A percentile compares a stretch with the other conserved stretches of the same genome.
These are phyloP conservation scores for Otus scops DNA, from an alignment of 2,797 vertebrate genomes.

Conservation along the genomic window DNA sequence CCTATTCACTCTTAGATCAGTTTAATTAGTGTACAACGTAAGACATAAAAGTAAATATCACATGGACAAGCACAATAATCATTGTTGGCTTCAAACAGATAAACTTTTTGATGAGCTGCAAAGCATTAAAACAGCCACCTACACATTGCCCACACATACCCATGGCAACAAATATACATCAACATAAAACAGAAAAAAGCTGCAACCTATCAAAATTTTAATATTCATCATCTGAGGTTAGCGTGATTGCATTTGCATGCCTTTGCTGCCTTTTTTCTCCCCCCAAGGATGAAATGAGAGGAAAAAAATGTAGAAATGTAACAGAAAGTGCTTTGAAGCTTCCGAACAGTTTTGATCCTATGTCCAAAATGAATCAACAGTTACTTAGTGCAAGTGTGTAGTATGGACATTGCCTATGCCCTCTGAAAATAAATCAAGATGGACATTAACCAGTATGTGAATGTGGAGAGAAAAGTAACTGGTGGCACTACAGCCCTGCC, in stretches of 20 bases:
- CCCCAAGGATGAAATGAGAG: neutral
- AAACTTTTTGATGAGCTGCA: slow-evolving; percentile 16
- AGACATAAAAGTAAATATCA: slow-evolving; percentile 41
- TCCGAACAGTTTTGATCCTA: slow-evolving; percentile 18
- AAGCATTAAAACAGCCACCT: slow-evolving; percentile 36
- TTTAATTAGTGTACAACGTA: slow-evolving; percentile 48
- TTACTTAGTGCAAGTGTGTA: neutral
- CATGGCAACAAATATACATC: slow-evolving; percentile 26
- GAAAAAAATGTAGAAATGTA: neutral
- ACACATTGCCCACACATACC: slow-evolving; percentile 25
- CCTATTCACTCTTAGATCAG: slow-evolving; percentile 26
- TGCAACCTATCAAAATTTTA: slow-evolving; percentile 43
- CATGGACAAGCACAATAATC: slow-evolving; percentile 17
- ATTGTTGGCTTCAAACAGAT: slow-evolving; percentile 34
- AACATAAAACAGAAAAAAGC: neutral
- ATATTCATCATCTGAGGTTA: slow-evolving; percentile 51
- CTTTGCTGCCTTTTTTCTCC: neutral
- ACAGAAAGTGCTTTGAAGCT: slow-evolving; percentile 40
- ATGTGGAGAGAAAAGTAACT: slow-evolving; percentile 17
- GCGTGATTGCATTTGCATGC: slow-evolving; percentile 51
- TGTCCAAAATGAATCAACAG: slow-evolving; percentile 8
- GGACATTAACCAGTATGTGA: slow-evolving; percentile 31
- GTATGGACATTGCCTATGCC: neutral
- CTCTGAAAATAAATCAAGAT: slow-evolving; percentile 43
- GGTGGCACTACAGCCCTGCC: neutral